A percentile compares a stretch with the other conserved stretches of the same genome.
phyloP scores from a whole-genome alignment of 2,797 vertebrate genomes.

The Heliangelus exortis region DNA sequence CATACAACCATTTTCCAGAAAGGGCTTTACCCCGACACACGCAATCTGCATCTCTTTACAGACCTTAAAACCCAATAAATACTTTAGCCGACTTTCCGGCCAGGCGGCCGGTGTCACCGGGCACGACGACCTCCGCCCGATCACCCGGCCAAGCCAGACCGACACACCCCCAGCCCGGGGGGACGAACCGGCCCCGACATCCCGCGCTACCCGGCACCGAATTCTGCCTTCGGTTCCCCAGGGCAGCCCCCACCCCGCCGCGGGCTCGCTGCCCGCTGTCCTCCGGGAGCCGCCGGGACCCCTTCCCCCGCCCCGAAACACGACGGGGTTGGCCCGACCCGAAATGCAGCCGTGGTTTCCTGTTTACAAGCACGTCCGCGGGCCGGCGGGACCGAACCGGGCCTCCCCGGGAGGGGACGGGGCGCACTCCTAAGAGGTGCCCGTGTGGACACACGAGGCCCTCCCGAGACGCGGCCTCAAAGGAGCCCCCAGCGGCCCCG shows the following conservation, averaged over 20 bases:
- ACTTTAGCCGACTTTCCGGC: rapidly evolving
- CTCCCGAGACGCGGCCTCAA: background rate
- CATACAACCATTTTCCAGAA: background rate
- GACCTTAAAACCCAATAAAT: background rate
- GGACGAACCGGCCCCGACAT: no score
- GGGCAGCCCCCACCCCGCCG: no score
- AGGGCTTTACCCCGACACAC: background rate
- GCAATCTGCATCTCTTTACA: rapidly evolving
- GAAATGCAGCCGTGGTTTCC: background rate
- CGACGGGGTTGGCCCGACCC: background rate
- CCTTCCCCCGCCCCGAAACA: no score
- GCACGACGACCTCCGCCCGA: background rate
- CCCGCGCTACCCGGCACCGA: background rate
- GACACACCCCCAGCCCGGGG: background rate
- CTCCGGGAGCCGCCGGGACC: no score
- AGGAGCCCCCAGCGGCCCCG: background rate
- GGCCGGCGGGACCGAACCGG: background rate
- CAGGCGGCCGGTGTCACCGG: rapidly evolving
- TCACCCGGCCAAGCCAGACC: background rate
- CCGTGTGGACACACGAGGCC: rapidly evolving
- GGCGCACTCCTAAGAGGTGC: rapidly evolving
- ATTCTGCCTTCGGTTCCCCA: background rate
- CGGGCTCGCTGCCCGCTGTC: rapidly evolving
- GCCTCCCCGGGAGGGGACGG: background rate
- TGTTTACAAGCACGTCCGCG: background rate